Conservation (phyloP, 2,797 vertebrate genomes). For the Thamnophis elegans region DNA sequence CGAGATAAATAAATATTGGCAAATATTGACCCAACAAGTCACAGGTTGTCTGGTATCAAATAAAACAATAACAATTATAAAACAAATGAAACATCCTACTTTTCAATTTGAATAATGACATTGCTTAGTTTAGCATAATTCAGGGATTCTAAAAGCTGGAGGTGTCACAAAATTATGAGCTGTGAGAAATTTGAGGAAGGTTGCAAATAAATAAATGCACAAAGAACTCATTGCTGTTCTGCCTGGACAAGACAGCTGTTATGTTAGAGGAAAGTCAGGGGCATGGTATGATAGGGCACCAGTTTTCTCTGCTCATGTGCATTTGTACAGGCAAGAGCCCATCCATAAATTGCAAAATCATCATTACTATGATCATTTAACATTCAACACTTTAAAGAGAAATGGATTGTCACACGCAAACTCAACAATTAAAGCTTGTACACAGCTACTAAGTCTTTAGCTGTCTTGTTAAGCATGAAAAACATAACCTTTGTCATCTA, state of each 20-base stretch:
- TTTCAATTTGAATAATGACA: background rate
- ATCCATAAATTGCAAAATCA: background rate
- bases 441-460: background rate
- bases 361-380: background rate
- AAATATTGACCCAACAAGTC: background rate
- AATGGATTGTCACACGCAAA: background rate
- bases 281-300: background rate
- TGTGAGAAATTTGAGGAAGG: background rate
- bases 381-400: background rate
- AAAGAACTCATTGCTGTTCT: background rate
- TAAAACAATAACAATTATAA: background rate
- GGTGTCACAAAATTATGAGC: background rate
- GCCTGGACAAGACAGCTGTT: background rate
- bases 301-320: background rate
- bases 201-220: background rate
- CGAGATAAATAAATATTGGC: background rate
- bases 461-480: background rate
- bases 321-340: background rate
- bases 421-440: background rate
- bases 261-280: background rate
- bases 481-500: background rate
- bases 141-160: background rate
- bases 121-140: background rate
- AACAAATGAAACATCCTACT: background rate
- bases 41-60: background rate